A percentile compares a stretch with the other conserved stretches of the same genome.
Conservation (phyloP, 2,888 invertebrate species). For the Shargacucullia verbasci region DNA sequence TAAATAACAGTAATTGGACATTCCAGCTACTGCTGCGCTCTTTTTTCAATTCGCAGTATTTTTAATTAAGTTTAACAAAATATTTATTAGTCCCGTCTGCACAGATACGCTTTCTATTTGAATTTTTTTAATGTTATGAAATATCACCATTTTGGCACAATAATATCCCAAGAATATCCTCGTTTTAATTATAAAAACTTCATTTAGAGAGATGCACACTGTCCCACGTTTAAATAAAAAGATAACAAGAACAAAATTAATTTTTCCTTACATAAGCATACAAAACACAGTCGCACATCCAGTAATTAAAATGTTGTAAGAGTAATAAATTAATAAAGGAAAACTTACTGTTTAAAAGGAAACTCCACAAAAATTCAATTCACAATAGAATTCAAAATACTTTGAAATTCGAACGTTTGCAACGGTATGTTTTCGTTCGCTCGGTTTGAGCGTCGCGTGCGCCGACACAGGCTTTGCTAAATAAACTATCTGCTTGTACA, state of each 20-base stretch:
- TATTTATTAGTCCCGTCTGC: background rate
- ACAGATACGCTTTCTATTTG: background rate
- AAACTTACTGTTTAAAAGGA: slow-evolving; percentile 38
- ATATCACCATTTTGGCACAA: background rate
- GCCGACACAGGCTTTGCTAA: slow-evolving; percentile 62
- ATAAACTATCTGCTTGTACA: slow-evolving; percentile 62
- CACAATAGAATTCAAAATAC: slow-evolving; percentile 23
- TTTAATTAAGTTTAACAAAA: too few species aligned
- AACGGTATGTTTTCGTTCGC: slow-evolving; percentile 8
- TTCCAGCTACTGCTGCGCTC: too few species aligned
- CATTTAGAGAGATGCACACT: slow-evolving; percentile 1
- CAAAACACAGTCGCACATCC: background rate
- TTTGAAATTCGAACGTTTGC: slow-evolving; percentile 23
- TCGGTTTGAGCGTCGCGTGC: slow-evolving; percentile 62
- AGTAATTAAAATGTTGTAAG: slow-evolving; percentile 18
- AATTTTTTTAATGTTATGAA: background rate
- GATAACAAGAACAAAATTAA: slow-evolving; percentile 7
- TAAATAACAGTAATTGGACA: too few species aligned
- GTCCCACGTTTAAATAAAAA: slow-evolving; percentile 7
- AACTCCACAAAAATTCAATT: slow-evolving; percentile 35
- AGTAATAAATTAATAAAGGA: slow-evolving; percentile 26
- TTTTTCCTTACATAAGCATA: slow-evolving; percentile 11
- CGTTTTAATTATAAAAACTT: slow-evolving; percentile 6
- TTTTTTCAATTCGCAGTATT: too few species aligned
- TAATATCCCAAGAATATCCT: background rate